A percentile compares a stretch with the other conserved stretches of the same genome.
These are phyloP conservation scores for Pachydiplax longipennis DNA, from an alignment of 2,888 invertebrate species.

Conservation along the genomic window DNA sequence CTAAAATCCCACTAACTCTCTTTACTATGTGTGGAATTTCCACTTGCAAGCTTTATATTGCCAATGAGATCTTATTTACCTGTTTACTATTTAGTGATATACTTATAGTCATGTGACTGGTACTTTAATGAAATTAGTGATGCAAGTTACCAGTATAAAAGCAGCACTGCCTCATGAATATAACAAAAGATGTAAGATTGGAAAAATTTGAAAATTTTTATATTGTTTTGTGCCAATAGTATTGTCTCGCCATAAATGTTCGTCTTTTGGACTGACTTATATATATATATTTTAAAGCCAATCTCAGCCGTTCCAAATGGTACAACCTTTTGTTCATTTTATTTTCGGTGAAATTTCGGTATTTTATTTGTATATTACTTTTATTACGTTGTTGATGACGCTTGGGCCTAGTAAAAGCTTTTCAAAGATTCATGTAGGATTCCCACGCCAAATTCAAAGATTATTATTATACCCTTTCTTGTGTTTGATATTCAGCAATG, in stretches of 20 bases:
- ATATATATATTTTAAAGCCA: neutral
- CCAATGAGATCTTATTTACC: constrained; percentile 10
- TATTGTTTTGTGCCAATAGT: constrained; percentile 13
- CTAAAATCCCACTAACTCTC: constrained; percentile 3
- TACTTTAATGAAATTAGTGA: constrained; percentile 3
- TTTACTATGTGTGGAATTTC: neutral
- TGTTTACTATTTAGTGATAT: constrained; percentile 3
- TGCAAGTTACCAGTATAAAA: constrained; percentile 28
- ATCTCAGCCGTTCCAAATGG: neutral
- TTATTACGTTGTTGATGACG: neutral
- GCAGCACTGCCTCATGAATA: neutral
- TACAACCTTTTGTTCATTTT: too few relatives aligned
- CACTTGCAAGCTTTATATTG: neutral
- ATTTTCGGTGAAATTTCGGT: neutral
- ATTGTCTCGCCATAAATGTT: neutral
- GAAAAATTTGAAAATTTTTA: neutral
- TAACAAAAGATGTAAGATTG: neutral
- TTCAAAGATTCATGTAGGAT: neutral
- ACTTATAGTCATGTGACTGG: constrained; percentile 33
- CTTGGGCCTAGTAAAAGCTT: neutral
- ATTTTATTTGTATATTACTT: neutral
- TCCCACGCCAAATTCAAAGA: neutral
- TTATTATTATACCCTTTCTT: too few relatives aligned
- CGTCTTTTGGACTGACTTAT: neutral
- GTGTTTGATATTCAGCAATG: neutral